Percentiles rank a stretch among this genome's conserved stretches.
Conservation (phyloP, 2,888 invertebrate genomes). For the Melanostoma scalare region DNA sequence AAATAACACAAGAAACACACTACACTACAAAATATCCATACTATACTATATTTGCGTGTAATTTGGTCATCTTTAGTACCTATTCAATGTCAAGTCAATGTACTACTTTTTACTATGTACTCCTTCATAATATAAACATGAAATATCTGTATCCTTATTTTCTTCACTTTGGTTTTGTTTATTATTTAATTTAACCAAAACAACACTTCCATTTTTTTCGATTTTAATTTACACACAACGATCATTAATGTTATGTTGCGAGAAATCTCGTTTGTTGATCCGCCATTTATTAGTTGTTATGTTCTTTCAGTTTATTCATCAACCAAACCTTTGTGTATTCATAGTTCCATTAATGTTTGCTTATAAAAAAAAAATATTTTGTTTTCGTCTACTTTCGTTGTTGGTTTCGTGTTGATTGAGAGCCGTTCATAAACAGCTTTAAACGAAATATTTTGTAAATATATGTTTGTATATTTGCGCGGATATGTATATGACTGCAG, state of each 20-base stretch:
- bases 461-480: slow-evolving; percentile 30
- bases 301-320: not conserved
- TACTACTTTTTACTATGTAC: slow-evolving; percentile 59
- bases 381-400: slow-evolving; percentile 21
- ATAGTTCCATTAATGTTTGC: slow-evolving; percentile 13
- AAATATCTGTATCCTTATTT: slow-evolving; percentile 69
- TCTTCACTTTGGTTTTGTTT: slow-evolving; percentile 26
- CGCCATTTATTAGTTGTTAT: slow-evolving; percentile 14
- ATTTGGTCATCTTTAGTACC: slow-evolving; percentile 67
- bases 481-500: slow-evolving; percentile 22
- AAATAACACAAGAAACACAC: slow-evolving; percentile 46
- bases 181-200: slow-evolving; percentile 16
- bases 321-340: slow-evolving; percentile 15
- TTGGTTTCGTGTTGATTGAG: slow-evolving; percentile 51
- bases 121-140: slow-evolving; percentile 49
- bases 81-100: slow-evolving; percentile 70
- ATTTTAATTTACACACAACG: slow-evolving; percentile 23
- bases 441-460: slow-evolving; percentile 36
- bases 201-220: slow-evolving; percentile 62
- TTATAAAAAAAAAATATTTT: not conserved
- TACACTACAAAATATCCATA: slow-evolving; percentile 57
- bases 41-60: slow-evolving; percentile 60
- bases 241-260: slow-evolving; percentile 52
- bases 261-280: slow-evolving; percentile 41
- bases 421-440: slow-evolving; percentile 60